These are phyloP conservation scores for Mayetiola destructor DNA, from an alignment of 2,888 invertebrate genomes.

Conservation along the genomic window DNA sequence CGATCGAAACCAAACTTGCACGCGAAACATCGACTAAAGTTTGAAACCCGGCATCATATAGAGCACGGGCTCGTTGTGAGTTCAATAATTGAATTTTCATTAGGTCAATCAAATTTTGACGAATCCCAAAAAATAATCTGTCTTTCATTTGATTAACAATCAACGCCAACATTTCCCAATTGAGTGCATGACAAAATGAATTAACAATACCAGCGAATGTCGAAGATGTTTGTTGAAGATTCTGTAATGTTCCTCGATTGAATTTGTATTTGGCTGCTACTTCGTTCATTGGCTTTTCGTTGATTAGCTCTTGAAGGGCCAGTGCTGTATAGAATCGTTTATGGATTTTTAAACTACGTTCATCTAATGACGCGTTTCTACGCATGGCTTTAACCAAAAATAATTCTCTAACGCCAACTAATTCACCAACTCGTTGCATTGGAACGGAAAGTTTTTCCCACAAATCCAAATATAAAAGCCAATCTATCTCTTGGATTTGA, in stretches of 20 bases:
- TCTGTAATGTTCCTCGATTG: constrained; percentile 79
- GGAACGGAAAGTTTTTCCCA: constrained; percentile 69
- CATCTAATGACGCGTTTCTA: constrained; percentile 44
- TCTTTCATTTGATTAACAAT: constrained; percentile 87
- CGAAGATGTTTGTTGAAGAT: constrained; percentile 84
- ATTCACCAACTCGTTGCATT: constrained; percentile 72
- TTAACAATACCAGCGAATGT: constrained; percentile 97
- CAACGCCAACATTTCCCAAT: constrained; percentile 82
- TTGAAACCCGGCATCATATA: constrained; percentile 69
- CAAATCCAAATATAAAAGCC: constrained; percentile 61
- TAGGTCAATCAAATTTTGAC: constrained; percentile 80
- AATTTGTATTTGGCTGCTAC: constrained; percentile 78
- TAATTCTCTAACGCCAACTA: constrained; percentile 77
- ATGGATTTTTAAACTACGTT: constrained; percentile 44
- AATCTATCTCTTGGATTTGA: constrained; percentile 62
- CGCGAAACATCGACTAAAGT: constrained; percentile 64
- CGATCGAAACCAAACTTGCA: constrained; percentile 52
- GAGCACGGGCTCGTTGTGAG: constrained; percentile 65
- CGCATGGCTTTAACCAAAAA: constrained; percentile 67
- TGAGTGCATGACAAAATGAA: constrained; percentile 82
- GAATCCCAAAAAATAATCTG: constrained; percentile 85
- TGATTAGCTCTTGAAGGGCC: constrained; percentile 82
- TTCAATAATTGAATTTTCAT: constrained; percentile 72
- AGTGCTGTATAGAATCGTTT: constrained; percentile 78
- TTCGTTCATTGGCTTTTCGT: constrained; percentile 65